Percentiles rank a stretch among this genome's conserved stretches.
phyloP scores from a whole-genome alignment of 1,140 invertebrate species.

The Drosophila obscura region DNA sequence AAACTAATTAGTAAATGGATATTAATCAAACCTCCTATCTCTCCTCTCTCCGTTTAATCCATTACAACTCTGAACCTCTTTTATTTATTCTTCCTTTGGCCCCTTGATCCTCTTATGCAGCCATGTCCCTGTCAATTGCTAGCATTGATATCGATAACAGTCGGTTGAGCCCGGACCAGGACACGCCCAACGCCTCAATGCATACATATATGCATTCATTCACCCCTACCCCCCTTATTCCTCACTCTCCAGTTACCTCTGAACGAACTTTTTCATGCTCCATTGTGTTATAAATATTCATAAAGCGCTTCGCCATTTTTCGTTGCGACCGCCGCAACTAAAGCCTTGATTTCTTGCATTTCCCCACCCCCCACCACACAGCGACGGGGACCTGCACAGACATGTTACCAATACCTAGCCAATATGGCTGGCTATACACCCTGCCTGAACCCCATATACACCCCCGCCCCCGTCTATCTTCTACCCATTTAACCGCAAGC shows the following conservation, averaged over 20 bases:
- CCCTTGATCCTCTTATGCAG: constrained; percentile 17
- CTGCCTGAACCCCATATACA: no score
- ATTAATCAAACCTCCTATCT: no score
- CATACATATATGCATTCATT: constrained; percentile 34
- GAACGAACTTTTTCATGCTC: constrained; percentile 73
- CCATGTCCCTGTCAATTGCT: constrained; percentile 42
- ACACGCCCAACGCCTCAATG: constrained; percentile 4
- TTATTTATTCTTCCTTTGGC: background rate
- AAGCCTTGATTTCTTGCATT: constrained; percentile 78
- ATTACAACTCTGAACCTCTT: background rate
- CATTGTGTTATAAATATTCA: constrained; percentile 80
- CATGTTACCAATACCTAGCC: constrained; percentile 66
- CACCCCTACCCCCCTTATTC: background rate
- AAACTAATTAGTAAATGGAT: no score
- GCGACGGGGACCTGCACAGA: background rate
- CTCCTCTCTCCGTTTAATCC: background rate
- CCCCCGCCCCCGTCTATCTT: no score
- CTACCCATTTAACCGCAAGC: constrained; percentile 64
- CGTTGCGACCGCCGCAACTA: constrained; percentile 59
- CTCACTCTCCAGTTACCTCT: constrained; percentile 20
- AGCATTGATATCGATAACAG: constrained; percentile 51
- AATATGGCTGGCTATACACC: constrained; percentile 46
- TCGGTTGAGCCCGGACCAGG: constrained; percentile 17
- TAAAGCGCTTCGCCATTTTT: constrained; percentile 71
- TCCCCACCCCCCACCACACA: constrained; percentile 8